Percentiles rank a stretch among this genome's conserved stretches.
These are phyloP conservation scores for Acridotheres tristis DNA, from an alignment of 2,797 vertebrate genomes.

Conservation along the genomic window DNA sequence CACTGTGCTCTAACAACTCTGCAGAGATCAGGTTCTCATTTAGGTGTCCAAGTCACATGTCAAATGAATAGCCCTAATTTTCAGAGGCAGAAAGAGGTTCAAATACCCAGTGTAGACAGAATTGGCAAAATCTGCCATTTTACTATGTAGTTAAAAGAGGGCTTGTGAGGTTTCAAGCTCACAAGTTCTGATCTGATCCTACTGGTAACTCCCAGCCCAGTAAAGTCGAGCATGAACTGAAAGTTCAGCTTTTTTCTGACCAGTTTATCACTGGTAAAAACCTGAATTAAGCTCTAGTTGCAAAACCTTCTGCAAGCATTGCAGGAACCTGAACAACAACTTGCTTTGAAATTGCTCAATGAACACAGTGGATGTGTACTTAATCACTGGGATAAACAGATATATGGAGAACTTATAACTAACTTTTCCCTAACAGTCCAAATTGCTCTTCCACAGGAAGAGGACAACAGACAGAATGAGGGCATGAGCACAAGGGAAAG, in stretches of 20 bases:
- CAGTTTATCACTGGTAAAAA: not conserved
- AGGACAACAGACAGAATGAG: not conserved
- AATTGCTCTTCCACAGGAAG: not conserved
- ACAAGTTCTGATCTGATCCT: not conserved
- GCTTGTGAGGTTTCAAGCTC: not conserved
- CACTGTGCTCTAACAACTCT: not conserved
- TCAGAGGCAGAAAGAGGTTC: not conserved
- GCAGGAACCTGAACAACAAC: constrained; percentile 36
- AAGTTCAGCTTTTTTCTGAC: not conserved
- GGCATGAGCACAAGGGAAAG: not conserved
- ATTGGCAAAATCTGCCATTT: not conserved
- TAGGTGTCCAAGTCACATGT: not conserved
- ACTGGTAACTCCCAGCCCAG: not conserved
- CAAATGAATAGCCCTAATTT: not conserved
- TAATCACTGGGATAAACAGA: constrained; percentile 15
- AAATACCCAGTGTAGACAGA: not conserved
- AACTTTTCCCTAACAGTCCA: not conserved
- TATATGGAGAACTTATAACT: not conserved
- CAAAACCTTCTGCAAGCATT: constrained; percentile 13
- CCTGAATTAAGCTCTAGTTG: constrained; percentile 31
- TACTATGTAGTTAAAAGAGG: not conserved
- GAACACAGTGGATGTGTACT: not conserved
- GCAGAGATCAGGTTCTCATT: not conserved
- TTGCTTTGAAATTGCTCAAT: constrained; percentile 33
- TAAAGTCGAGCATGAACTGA: not conserved